Conservation (phyloP, 2,113 vertebrate species). For the Onychostruthus taczanowskii region DNA sequence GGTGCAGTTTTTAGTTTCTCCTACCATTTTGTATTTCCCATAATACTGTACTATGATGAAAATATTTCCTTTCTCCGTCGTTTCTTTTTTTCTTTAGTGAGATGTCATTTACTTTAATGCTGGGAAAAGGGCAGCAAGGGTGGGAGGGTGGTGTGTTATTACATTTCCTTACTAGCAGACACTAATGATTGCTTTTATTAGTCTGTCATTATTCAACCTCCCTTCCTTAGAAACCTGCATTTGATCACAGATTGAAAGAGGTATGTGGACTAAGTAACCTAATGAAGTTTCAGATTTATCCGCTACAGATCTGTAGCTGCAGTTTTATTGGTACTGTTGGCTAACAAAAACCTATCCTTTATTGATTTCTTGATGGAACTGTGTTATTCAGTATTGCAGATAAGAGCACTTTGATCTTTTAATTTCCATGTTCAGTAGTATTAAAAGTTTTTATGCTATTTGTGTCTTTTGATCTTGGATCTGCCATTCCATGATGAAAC, state of each 20-base stretch:
- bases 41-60: background rate
- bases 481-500: background rate
- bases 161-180: background rate
- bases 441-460: background rate
- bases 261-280: background rate
- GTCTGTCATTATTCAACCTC: background rate
- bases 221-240: background rate
- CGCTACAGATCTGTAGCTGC: background rate
- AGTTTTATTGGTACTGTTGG: background rate
- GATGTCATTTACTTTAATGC: background rate
- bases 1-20: background rate
- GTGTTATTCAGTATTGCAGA: background rate
- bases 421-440: background rate
- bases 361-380: background rate
- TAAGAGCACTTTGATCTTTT: background rate
- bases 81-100: background rate
- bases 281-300: background rate
- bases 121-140: background rate
- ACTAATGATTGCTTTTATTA: background rate
- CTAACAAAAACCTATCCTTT: background rate
- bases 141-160: background rate
- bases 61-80: background rate
- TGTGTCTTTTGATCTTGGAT: background rate
- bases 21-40: background rate
- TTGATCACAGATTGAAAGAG: background rate